Conservation (phyloP, 2,888 invertebrate genomes). For the Iphiclides podalirius region DNA sequence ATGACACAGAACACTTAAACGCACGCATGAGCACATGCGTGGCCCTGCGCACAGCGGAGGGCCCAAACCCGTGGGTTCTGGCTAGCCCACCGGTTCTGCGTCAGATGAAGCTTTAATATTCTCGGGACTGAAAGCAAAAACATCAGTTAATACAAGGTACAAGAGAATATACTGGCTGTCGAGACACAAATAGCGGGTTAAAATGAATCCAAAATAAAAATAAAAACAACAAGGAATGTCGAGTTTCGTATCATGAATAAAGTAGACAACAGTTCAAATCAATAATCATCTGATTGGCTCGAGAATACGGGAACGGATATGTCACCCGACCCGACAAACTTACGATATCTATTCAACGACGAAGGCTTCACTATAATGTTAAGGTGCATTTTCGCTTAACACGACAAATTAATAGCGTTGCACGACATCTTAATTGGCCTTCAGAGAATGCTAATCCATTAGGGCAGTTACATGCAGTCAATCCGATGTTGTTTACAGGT, state of each 20-base stretch:
- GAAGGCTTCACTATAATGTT: background rate
- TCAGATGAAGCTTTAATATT: no score
- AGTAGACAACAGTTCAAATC: conserved; percentile 13
- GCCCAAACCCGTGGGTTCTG: no score
- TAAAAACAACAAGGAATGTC: no score
- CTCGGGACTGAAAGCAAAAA: no score
- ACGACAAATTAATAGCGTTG: background rate
- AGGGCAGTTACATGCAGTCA: conserved; percentile 17
- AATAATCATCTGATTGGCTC: conserved; percentile 23
- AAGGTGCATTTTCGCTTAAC: conserved; percentile 3
- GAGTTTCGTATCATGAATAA: conserved; percentile 4
- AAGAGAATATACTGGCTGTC: no score
- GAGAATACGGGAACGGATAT: conserved; percentile 22
- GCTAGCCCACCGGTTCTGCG: no score
- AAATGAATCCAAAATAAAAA: no score
- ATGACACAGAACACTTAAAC: no score
- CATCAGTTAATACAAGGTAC: no score
- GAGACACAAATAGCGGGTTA: no score
- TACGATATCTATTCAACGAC: background rate
- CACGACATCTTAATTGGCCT: conserved; percentile 16
- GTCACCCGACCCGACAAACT: conserved; percentile 14
- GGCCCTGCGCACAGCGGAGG: no score
- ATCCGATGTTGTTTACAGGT: conserved; percentile 15
- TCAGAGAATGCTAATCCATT: conserved; percentile 22
- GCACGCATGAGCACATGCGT: no score